Conservation (phyloP, 1,140 invertebrate genomes). For the Musca domestica region DNA sequence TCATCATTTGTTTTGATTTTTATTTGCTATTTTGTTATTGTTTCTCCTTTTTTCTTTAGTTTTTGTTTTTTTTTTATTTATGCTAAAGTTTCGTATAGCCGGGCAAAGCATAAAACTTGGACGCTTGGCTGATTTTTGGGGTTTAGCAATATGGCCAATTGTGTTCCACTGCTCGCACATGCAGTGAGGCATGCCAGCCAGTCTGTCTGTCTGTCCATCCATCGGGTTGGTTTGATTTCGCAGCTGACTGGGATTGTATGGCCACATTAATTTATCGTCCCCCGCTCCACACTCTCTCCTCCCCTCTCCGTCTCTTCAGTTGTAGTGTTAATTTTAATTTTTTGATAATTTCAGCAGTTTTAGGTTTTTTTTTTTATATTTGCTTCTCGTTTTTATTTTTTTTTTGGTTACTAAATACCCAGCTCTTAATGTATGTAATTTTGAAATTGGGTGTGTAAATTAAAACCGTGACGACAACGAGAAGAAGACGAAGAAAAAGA, state of each 20-base stretch:
- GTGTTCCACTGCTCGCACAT: constrained; percentile 15
- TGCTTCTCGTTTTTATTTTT: background rate
- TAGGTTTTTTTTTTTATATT: background rate
- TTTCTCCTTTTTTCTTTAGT: too few relatives aligned
- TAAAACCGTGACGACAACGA: background rate
- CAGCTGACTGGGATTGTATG: constrained; percentile 1
- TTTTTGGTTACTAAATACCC: background rate
- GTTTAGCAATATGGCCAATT: background rate
- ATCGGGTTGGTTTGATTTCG: too few relatives aligned
- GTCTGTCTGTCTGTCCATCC: background rate
- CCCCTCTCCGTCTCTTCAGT: too few relatives aligned
- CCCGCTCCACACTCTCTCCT: too few relatives aligned
- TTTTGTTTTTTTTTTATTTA: too few relatives aligned
- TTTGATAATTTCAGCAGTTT: too few relatives aligned
- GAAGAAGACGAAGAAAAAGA: too few relatives aligned
- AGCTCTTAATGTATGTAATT: background rate
- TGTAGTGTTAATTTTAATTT: too few relatives aligned
- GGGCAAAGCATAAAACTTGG: too few relatives aligned
- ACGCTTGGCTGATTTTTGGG: too few relatives aligned
- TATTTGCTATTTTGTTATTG: background rate
- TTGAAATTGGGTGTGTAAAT: constrained; percentile 11
- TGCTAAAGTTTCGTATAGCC: too few relatives aligned
- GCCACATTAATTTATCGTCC: too few relatives aligned
- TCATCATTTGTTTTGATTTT: constrained; percentile 4
- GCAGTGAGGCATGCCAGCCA: constrained; percentile 7